Conservation (phyloP, 92 coral and sea anemone species). For the Blastomussa wellsi region DNA sequence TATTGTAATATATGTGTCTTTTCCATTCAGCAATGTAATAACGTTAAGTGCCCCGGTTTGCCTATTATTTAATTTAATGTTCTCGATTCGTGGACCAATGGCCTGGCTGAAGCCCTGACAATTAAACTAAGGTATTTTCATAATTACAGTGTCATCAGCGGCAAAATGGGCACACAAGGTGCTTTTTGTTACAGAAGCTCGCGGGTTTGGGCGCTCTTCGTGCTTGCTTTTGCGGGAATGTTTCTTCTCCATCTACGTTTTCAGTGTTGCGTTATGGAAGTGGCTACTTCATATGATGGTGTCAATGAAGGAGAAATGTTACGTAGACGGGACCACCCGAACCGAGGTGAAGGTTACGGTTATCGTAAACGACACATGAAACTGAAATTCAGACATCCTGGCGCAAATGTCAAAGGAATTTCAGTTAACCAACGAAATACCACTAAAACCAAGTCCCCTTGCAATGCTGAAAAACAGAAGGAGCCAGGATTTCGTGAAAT, state of each 20-base stretch:
- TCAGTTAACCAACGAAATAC: background rate
- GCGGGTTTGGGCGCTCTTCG: background rate
- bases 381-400: background rate
- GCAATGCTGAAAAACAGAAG: background rate
- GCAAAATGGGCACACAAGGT: background rate
- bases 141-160: background rate
- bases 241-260: constrained; percentile 11
- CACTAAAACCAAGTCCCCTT: background rate
- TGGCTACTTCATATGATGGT: background rate
- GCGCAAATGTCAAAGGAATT: background rate
- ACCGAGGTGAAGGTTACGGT: background rate
- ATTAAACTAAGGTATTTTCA: no score
- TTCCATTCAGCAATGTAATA: no score
- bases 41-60: no score
- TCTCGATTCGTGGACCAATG: no score
- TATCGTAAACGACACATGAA: background rate
- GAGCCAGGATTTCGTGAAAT: constrained; percentile 33
- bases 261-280: background rate
- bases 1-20: no score
- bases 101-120: no score
- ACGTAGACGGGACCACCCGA: background rate
- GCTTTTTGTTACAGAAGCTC: background rate
- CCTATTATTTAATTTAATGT: no score
- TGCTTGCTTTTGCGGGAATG: background rate
- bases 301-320: background rate